phyloP scores from a whole-genome alignment of 2,888 invertebrate species.

The Epicampocera succincta region DNA sequence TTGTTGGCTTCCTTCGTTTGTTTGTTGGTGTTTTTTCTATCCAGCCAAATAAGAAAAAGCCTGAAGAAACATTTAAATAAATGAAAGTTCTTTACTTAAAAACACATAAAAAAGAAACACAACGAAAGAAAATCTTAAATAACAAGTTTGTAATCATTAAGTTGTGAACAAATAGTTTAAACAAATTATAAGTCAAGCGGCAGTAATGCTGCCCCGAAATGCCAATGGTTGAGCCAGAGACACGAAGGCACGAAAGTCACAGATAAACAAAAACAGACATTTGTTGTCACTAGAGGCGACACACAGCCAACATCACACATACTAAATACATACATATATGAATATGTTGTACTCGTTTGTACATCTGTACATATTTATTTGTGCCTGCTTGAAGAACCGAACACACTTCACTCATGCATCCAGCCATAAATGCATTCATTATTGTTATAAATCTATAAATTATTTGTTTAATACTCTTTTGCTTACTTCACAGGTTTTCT shows the following conservation, averaged over 20 bases:
- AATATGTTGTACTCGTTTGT: too few species aligned
- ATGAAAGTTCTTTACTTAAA: slow-evolving; percentile 50
- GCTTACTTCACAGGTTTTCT: slow-evolving; percentile 50
- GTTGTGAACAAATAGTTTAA: slow-evolving; percentile 49
- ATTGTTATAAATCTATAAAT: slow-evolving; percentile 39
- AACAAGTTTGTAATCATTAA: slow-evolving; percentile 9
- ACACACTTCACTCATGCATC: slow-evolving; percentile 1
- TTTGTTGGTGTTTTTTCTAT: too few species aligned
- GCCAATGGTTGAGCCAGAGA: neutral
- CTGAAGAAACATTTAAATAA: slow-evolving; percentile 27
- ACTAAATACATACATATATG: neutral
- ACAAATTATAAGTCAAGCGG: slow-evolving; percentile 54
- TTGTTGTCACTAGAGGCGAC: slow-evolving; percentile 55
- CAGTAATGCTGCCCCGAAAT: slow-evolving; percentile 11
- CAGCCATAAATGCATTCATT: slow-evolving; percentile 37
- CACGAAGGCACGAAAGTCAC: neutral
- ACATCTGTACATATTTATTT: too few species aligned
- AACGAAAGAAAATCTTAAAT: neutral
- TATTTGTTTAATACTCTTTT: slow-evolving; percentile 43
- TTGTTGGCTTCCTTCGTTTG: neutral
- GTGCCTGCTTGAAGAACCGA: too few species aligned
- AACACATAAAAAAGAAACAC: neutral
- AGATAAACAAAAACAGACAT: slow-evolving; percentile 23
- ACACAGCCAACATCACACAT: slow-evolving; percentile 33
- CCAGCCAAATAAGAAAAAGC: slow-evolving; percentile 15